Evolutionary conservation across 2,797 vertebrate genomes (phyloP).

Genomic region (Apogon talboti): DNA sequence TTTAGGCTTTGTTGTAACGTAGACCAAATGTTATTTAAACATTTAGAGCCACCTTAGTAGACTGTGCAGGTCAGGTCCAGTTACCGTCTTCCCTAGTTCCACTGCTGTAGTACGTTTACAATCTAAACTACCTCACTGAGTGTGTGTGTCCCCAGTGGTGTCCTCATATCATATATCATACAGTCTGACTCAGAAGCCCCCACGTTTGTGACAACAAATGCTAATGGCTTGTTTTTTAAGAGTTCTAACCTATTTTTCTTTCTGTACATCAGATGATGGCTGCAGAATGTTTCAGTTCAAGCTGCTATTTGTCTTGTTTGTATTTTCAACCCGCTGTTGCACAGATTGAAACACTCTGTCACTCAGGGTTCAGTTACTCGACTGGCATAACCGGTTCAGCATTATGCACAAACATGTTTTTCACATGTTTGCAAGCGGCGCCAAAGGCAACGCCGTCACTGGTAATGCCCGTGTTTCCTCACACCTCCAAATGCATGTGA

Average conservation of each 20-base stretch:
- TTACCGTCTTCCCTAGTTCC: background rate
- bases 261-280: background rate
- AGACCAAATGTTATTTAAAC: background rate
- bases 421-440: background rate
- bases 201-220: background rate
- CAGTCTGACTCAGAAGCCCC: background rate
- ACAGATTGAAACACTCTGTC: background rate
- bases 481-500: background rate
- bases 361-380: background rate
- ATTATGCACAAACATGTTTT: conserved; percentile 38
- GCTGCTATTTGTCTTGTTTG: conserved; percentile 5
- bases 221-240: background rate
- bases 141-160: background rate
- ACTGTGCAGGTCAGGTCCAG: background rate
- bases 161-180: background rate
- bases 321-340: background rate
- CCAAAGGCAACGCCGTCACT: background rate
- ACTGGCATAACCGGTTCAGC: conserved; percentile 17
- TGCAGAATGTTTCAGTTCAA: background rate
- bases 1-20: background rate
- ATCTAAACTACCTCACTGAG: conserved; percentile 5
- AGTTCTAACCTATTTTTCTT: conserved; percentile 5
- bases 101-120: conserved; percentile 16
- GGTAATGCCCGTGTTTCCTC: background rate
- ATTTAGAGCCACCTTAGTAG: background rate